Evolutionary conservation across 2,113 vertebrate species (phyloP).

Genomic region (Xiphorhynchus elegans): DNA sequence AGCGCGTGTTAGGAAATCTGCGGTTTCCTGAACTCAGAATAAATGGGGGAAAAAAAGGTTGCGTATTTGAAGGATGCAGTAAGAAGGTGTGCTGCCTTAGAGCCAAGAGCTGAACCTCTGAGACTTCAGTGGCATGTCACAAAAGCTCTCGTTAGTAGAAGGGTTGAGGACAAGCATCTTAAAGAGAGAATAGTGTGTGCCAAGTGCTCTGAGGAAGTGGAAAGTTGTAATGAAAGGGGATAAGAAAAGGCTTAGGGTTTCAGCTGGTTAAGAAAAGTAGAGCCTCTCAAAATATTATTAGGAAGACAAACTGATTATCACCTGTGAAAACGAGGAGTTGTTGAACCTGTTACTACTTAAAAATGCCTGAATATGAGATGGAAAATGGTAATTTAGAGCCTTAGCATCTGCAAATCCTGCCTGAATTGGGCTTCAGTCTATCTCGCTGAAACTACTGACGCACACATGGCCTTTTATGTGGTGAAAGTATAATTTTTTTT

Average conservation of each 20-base stretch:
- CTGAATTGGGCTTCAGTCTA: not conserved
- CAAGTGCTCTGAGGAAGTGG: not conserved
- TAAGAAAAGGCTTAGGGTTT: not conserved
- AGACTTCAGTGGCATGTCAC: not conserved
- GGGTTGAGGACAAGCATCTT: not conserved
- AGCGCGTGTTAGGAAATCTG: not conserved
- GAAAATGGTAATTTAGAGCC: not conserved
- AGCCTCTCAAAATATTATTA: not conserved
- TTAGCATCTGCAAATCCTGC: not conserved
- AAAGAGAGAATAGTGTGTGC: not conserved
- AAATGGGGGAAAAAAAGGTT: rapidly evolving
- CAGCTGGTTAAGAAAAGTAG: not conserved
- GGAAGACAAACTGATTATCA: not conserved
- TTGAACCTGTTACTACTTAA: not conserved
- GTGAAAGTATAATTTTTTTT: not conserved
- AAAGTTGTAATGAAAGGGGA: not conserved
- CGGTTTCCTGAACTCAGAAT: not conserved
- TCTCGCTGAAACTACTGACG: not conserved
- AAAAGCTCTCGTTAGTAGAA: not conserved
- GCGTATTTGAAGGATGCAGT: not conserved
- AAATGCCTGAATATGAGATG: not conserved
- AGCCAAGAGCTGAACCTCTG: not conserved
- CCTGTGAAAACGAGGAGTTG: not conserved
- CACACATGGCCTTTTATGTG: not conserved
- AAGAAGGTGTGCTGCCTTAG: not conserved